Conservation (phyloP, 1,140 invertebrate genomes). For the Papilio dardanus region DNA sequence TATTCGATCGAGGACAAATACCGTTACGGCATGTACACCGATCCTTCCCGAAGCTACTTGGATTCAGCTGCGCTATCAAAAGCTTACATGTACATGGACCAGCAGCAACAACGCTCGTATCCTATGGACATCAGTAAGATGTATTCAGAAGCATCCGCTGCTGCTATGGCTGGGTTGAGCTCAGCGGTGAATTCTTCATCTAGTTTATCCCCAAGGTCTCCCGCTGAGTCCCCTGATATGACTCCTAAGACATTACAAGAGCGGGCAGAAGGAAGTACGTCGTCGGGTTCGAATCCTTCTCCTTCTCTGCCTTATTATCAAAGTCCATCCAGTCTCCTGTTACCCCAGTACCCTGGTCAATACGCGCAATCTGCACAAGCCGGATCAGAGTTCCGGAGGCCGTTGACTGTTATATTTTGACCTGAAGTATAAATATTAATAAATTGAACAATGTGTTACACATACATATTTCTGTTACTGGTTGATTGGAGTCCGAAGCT, state of each 20-base stretch:
- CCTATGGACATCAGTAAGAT: slow-evolving; percentile 88
- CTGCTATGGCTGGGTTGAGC: slow-evolving; percentile 74
- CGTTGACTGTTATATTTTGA: slow-evolving; percentile 94
- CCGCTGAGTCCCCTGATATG: slow-evolving; percentile 85
- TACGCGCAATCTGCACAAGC: slow-evolving; percentile 80
- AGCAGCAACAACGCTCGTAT: slow-evolving; percentile 83
- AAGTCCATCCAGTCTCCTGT: slow-evolving; percentile 82
- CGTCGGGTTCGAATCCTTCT: slow-evolving; percentile 85
- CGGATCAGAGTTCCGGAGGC: slow-evolving; percentile 88
- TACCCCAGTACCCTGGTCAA: slow-evolving; percentile 86
- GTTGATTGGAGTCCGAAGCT: background rate
- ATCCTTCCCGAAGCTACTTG: slow-evolving; percentile 87
- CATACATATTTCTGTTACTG: background rate
- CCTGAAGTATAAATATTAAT: slow-evolving; percentile 81
- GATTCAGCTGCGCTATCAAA: slow-evolving; percentile 90
- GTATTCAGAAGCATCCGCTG: slow-evolving; percentile 82
- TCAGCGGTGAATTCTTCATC: slow-evolving; percentile 68
- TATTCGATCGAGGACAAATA: slow-evolving; percentile 91
- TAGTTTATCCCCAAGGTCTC: slow-evolving; percentile 83
- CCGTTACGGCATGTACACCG: slow-evolving; percentile 88
- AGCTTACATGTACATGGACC: slow-evolving; percentile 92
- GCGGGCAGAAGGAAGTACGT: slow-evolving; percentile 83
- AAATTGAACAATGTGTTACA: background rate
- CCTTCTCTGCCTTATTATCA: slow-evolving; percentile 86
- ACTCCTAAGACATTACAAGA: slow-evolving; percentile 79